Evolutionary conservation across 2,113 vertebrate species (phyloP).

Genomic region (Sceloporus tristichus): DNA sequence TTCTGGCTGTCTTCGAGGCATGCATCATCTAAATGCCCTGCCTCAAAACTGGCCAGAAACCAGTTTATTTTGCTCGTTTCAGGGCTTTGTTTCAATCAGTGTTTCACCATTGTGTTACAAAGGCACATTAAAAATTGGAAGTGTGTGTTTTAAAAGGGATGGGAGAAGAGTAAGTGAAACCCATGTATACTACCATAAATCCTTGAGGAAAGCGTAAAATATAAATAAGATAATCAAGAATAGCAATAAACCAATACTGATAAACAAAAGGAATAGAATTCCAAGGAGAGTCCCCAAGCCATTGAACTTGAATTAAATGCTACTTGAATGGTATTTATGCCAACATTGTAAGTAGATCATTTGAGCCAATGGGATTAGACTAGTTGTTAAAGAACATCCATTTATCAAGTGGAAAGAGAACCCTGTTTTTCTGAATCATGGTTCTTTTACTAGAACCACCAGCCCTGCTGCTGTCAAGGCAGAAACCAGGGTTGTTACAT

Average conservation of each 20-base stretch:
- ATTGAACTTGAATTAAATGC: neutral
- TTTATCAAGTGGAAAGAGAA: neutral
- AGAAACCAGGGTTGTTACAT: neutral
- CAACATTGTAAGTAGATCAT: slow-evolving; percentile 5
- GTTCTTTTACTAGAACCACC: neutral
- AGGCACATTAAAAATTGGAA: neutral
- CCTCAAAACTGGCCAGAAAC: too few species aligned
- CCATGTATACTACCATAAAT: neutral
- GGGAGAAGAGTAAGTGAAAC: neutral
- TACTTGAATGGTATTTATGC: slow-evolving; percentile 5
- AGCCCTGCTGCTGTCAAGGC: neutral
- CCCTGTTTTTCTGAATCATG: neutral
- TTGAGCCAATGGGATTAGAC: neutral
- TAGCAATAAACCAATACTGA: neutral
- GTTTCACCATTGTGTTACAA: neutral
- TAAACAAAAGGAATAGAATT: neutral
- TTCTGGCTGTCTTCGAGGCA: too few species aligned
- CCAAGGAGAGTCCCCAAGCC: neutral
- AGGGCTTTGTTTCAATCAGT: neutral
- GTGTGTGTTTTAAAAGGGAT: neutral
- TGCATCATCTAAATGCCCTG: too few species aligned
- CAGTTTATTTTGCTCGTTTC: too few species aligned
- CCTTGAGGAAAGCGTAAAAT: neutral
- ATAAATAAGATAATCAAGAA: neutral
- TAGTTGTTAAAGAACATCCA: slow-evolving; percentile 4